phyloP scores from a whole-genome alignment of 2,888 invertebrate genomes.

The Nemurella pictetii region DNA sequence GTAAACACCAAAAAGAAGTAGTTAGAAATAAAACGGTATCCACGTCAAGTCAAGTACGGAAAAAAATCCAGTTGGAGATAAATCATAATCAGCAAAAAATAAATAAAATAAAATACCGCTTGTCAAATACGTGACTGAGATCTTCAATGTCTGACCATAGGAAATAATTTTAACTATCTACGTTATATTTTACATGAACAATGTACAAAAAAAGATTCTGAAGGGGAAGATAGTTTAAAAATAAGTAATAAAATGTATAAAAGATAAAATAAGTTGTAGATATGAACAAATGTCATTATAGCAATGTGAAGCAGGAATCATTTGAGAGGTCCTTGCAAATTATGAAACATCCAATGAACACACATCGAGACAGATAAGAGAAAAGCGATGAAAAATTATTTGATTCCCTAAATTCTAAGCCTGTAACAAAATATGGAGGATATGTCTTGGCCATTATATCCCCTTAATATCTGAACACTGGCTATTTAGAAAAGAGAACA shows the following conservation, averaged over 20 bases:
- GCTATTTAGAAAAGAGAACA: background rate
- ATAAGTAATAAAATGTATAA: constrained; percentile 6
- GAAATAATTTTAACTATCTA: constrained; percentile 19
- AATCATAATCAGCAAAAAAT: constrained; percentile 36
- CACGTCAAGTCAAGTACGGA: background rate
- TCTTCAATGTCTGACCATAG: background rate
- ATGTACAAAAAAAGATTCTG: constrained; percentile 29
- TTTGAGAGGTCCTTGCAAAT: constrained; percentile 55
- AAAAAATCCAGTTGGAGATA: constrained; percentile 27
- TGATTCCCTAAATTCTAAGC: background rate
- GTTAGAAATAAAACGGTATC: constrained; percentile 13
- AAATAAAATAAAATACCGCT: constrained; percentile 33
- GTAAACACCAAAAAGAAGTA: constrained; percentile 30
- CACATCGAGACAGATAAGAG: constrained; percentile 39
- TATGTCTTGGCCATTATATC: background rate
- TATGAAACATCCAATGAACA: constrained; percentile 39
- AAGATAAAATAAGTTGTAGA: constrained; percentile 15
- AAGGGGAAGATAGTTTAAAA: constrained; percentile 16
- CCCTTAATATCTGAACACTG: background rate
- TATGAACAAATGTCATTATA: constrained; percentile 27
- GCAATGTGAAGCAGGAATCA: constrained; percentile 49
- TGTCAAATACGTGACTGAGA: background rate
- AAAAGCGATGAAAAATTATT: constrained; percentile 37
- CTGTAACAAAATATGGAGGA: background rate
- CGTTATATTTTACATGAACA: constrained; percentile 24